A percentile compares a stretch with the other conserved stretches of the same genome.
phyloP scores from a whole-genome alignment of 2,113 vertebrate species.

The Pseudopipra pipra region DNA sequence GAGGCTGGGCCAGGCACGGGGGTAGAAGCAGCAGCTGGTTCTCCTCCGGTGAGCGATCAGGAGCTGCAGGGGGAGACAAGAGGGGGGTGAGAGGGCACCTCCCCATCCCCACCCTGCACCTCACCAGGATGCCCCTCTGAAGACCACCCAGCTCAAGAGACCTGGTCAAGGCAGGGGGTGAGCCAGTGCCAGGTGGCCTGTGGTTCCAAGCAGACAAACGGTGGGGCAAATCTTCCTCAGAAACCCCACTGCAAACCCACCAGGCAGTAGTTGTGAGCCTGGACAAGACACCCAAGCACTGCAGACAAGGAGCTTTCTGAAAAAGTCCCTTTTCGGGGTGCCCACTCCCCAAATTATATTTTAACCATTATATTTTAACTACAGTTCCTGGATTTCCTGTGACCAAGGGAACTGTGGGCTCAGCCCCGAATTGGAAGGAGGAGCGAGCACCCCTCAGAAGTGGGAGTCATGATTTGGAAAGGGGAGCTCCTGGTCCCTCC shows the following conservation, averaged over 20 bases:
- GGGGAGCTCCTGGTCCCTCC: neutral
- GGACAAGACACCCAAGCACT: neutral
- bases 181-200: accelerated
- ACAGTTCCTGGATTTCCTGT: neutral
- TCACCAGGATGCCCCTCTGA: neutral
- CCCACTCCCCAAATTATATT: neutral
- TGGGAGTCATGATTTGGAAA: neutral
- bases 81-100: accelerated
- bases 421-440: neutral
- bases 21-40: slow-evolving; percentile 61
- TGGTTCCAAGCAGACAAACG: accelerated
- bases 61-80: slow-evolving; percentile 6
- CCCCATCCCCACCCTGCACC: neutral
- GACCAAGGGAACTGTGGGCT: accelerated
- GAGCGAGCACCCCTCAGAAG: accelerated
- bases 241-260: neutral
- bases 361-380: neutral
- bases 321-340: neutral
- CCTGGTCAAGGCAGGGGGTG: neutral
- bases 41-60: slow-evolving; percentile 61
- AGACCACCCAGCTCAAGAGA: neutral
- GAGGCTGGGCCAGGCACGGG: slow-evolving; percentile 56
- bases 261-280: neutral
- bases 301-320: neutral
- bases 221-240: accelerated